Evolutionary conservation across 1,140 invertebrate species (phyloP).

Genomic region (Oryzaephilus surinamensis): DNA sequence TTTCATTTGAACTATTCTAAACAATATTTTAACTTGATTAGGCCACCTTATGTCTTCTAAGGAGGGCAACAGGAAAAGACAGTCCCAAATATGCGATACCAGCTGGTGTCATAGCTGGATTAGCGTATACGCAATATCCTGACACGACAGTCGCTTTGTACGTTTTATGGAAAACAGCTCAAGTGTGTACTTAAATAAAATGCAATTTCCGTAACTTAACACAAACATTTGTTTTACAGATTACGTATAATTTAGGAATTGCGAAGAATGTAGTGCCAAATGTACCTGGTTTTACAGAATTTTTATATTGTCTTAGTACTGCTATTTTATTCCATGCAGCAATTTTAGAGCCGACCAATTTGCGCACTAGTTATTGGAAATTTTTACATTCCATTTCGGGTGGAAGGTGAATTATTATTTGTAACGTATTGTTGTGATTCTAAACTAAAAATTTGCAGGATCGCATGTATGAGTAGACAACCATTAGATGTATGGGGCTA

Average conservation of each 20-base stretch:
- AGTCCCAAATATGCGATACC: slow-evolving; percentile 48
- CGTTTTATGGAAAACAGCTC: slow-evolving; percentile 60
- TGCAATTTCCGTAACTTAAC: slow-evolving; percentile 1
- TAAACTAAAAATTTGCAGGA: slow-evolving; percentile 38
- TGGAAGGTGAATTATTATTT: slow-evolving; percentile 44
- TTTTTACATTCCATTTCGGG: slow-evolving; percentile 68
- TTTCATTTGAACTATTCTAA: background rate
- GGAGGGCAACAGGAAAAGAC: slow-evolving; percentile 45
- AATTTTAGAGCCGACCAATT: slow-evolving; percentile 64
- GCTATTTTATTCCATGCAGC: slow-evolving; percentile 71
- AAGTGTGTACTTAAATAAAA: slow-evolving; percentile 49
- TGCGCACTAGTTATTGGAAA: slow-evolving; percentile 75
- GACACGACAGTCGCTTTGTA: slow-evolving; percentile 58
- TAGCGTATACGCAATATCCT: slow-evolving; percentile 51
- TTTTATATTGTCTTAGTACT: slow-evolving; percentile 71
- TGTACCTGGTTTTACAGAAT: slow-evolving; percentile 49
- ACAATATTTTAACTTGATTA: slow-evolving; percentile 31
- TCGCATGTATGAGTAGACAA: slow-evolving; percentile 43
- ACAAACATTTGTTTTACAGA: slow-evolving; percentile 37
- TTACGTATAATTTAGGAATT: slow-evolving; percentile 49
- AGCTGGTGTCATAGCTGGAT: slow-evolving; percentile 51
- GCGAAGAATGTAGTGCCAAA: slow-evolving; percentile 46
- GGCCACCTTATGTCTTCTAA: slow-evolving; percentile 47
- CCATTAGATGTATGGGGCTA: slow-evolving; percentile 49
- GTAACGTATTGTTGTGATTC: background rate